phyloP scores from a whole-genome alignment of 1,140 invertebrate species.

The Dreissena rostriformis region DNA sequence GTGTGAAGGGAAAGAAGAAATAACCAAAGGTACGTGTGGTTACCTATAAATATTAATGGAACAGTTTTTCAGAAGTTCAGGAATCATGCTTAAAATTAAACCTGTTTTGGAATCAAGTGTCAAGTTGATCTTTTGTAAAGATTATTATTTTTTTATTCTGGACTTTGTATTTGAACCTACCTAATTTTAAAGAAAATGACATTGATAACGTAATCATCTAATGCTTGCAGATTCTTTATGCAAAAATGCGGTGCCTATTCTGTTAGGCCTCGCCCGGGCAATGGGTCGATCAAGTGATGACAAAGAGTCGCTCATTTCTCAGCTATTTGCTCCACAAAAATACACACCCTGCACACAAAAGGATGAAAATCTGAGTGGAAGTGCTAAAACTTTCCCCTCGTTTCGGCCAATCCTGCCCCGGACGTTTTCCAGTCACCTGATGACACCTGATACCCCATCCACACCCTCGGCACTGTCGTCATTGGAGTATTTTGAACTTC shows the following conservation, averaged over 20 bases:
- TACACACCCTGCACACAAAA: constrained; percentile 29
- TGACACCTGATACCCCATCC: constrained; percentile 64
- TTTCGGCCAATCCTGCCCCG: constrained; percentile 93
- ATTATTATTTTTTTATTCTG: too few relatives aligned
- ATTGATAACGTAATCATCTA: too few relatives aligned
- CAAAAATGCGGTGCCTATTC: constrained; percentile 90
- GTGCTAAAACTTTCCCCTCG: constrained; percentile 81
- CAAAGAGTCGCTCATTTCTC: constrained; percentile 90
- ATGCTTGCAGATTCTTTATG: constrained; percentile 86
- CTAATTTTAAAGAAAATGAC: too few relatives aligned
- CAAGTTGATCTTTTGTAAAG: too few relatives aligned
- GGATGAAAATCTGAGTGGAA: constrained; percentile 45
- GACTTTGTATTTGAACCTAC: too few relatives aligned
- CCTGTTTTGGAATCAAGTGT: too few relatives aligned
- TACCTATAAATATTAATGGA: too few relatives aligned
- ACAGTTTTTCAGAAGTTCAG: too few relatives aligned
- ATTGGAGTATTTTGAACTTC: constrained; percentile 53
- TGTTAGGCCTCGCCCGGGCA: constrained; percentile 93
- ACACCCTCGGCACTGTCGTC: constrained; percentile 34
- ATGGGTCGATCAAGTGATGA: constrained; percentile 90
- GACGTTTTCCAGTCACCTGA: constrained; percentile 92
- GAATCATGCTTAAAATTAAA: too few relatives aligned
- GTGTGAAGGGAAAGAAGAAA: constrained; percentile 68
- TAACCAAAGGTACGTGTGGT: constrained; percentile 60
- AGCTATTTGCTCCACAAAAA: constrained; percentile 86